Percentiles rank a stretch among this genome's conserved stretches.
Evolutionary conservation across 2,797 vertebrate species (phyloP).

Genomic region (Aphelocoma californica): DNA sequence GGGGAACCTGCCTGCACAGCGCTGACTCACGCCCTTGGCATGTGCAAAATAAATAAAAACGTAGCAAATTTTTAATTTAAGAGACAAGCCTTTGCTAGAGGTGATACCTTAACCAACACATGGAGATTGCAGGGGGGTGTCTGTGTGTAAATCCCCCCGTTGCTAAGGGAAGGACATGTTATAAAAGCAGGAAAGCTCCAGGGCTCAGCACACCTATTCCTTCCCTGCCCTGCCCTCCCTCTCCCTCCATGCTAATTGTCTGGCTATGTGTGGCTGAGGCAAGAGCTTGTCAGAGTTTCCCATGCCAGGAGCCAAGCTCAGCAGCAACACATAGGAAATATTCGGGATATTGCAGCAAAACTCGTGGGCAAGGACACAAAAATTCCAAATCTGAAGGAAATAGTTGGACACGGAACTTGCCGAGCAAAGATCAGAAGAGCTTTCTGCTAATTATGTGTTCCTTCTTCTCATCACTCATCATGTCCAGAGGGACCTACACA

Average conservation of each 20-base stretch:
- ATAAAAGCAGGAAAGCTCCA: not conserved
- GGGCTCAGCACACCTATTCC: conserved; percentile 40
- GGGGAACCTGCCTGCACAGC: conserved; percentile 3
- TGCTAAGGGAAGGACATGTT: conserved; percentile 3
- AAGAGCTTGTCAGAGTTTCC: conserved; percentile 13
- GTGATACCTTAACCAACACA: not conserved
- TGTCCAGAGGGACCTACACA: not conserved
- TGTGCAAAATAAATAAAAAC: conserved; percentile 13
- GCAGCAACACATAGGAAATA: not conserved
- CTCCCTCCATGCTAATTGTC: conserved; percentile 35
- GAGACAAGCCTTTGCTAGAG: not conserved
- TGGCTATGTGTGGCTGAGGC: conserved; percentile 20
- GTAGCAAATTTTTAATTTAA: conserved; percentile 30
- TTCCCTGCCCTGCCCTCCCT: not conserved
- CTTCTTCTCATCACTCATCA: not conserved
- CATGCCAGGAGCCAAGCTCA: conserved; percentile 1
- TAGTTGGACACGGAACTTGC: not conserved
- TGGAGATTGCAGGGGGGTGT: not conserved
- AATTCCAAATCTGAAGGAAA: not conserved
- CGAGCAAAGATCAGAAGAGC: not conserved
- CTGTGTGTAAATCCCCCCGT: not conserved
- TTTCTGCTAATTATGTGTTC: not conserved
- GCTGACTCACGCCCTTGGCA: conserved; percentile 50
- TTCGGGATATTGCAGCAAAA: not conserved
- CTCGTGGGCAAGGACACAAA: not conserved